phyloP scores from a whole-genome alignment of 1,140 invertebrate species.

The Drosophila rufa region DNA sequence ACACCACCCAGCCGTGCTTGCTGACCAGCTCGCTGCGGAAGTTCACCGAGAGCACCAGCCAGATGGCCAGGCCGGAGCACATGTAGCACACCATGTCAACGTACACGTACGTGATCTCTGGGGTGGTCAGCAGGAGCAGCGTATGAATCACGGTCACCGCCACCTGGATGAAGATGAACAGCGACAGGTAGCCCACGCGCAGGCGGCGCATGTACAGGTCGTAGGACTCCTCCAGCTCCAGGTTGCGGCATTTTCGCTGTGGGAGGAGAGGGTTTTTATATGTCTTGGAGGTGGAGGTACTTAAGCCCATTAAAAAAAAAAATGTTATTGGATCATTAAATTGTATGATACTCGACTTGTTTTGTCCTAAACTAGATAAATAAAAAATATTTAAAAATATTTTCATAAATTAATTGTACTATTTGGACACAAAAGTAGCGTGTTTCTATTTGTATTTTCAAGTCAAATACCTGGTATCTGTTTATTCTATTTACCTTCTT shows the following conservation, averaged over 20 bases:
- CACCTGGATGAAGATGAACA: constrained; percentile 90
- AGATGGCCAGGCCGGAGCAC: constrained; percentile 85
- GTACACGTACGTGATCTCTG: constrained; percentile 78
- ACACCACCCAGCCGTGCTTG: constrained; percentile 85
- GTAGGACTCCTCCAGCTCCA: constrained; percentile 90
- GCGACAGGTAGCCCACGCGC: constrained; percentile 91
- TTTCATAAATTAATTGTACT: too few species aligned
- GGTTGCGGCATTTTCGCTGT: constrained; percentile 90
- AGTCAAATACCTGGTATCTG: too few species aligned
- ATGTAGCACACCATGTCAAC: constrained; percentile 85
- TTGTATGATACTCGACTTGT: too few species aligned
- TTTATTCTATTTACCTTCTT: too few species aligned
- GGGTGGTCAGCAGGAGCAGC: constrained; percentile 86
- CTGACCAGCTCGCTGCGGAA: constrained; percentile 86
- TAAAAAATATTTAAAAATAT: too few species aligned
- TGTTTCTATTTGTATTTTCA: too few species aligned
- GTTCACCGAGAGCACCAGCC: constrained; percentile 86
- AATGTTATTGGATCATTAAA: too few species aligned
- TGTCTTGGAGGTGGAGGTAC: constrained; percentile 7
- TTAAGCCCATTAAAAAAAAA: too few species aligned
- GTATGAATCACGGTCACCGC: constrained; percentile 88
- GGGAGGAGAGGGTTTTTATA: background rate
- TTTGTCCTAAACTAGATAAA: too few species aligned
- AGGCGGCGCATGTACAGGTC: constrained; percentile 90
- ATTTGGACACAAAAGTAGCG: too few species aligned